Conservation (phyloP, 2,113 vertebrate genomes). For the Ictidomys tridecemlineatus region DNA sequence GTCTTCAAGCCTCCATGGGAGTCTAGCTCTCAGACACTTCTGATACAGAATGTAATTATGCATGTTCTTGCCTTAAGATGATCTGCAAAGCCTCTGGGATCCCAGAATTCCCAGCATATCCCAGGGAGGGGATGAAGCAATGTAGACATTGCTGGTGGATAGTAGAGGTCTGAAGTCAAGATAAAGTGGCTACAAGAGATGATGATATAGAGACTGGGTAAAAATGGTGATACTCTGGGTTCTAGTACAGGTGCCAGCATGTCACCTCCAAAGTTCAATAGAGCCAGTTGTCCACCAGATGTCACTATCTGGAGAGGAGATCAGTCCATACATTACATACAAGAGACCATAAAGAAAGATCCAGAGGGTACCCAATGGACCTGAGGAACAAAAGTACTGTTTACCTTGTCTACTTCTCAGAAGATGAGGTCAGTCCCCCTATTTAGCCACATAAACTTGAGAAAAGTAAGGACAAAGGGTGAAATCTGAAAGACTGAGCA, state of each 20-base stretch:
- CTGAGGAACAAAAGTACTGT: no score
- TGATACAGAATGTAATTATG: not conserved
- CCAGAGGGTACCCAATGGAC: no score
- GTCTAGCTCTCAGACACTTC: not conserved
- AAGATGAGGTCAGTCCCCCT: not conserved
- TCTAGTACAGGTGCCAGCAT: not conserved
- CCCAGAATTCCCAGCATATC: not conserved
- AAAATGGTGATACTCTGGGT: not conserved
- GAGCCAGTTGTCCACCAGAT: not conserved
- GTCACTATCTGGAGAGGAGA: not conserved
- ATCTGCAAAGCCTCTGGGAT: not conserved
- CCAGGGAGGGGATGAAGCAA: not conserved
- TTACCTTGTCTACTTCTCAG: not conserved
- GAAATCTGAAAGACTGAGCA: not conserved
- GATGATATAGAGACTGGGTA: not conserved
- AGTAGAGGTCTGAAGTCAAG: not conserved
- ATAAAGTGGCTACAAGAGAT: not conserved
- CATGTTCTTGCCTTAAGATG: not conserved
- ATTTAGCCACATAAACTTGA: not conserved
- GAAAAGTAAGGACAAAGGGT: not conserved
- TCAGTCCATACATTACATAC: not conserved
- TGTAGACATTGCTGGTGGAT: not conserved
- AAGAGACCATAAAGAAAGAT: not conserved
- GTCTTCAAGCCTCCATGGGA: not conserved
- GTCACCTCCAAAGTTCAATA: not conserved